Conservation (phyloP, 2,797 vertebrate genomes). For the Vespertilio murinus region DNA sequence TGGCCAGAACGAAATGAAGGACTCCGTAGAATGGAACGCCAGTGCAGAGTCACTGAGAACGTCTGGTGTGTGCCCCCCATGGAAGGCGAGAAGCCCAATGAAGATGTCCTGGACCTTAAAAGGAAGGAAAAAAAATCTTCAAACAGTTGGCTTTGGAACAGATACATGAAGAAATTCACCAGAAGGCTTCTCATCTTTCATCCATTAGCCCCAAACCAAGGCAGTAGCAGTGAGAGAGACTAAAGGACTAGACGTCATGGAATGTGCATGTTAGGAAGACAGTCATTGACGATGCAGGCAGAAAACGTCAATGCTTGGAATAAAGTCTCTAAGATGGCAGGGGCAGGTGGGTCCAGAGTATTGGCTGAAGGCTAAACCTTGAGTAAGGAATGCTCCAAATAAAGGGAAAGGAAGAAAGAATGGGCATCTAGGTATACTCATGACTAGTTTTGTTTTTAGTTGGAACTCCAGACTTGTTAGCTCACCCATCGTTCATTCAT, state of each 20-base stretch:
- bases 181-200: constrained; percentile 67
- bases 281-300: neutral
- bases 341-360: neutral
- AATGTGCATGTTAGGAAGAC: neutral
- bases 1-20: constrained; percentile 73
- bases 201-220: neutral
- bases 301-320: neutral
- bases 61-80: neutral
- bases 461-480: neutral
- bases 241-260: neutral
- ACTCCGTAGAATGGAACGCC: constrained; percentile 39
- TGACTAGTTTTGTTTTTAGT: neutral
- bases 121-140: constrained; percentile 56
- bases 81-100: constrained; percentile 41
- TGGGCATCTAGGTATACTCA: neutral
- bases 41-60: neutral
- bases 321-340: neutral
- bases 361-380: neutral
- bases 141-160: constrained; percentile 72
- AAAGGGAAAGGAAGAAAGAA: neutral
- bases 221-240: neutral
- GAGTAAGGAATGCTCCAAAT: neutral
- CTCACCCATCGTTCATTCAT: neutral
- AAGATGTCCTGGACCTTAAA: constrained; percentile 62
- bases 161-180: constrained; percentile 53